Conservation (phyloP, 2,888 invertebrate genomes). For the Rhamnusium bicolor region DNA sequence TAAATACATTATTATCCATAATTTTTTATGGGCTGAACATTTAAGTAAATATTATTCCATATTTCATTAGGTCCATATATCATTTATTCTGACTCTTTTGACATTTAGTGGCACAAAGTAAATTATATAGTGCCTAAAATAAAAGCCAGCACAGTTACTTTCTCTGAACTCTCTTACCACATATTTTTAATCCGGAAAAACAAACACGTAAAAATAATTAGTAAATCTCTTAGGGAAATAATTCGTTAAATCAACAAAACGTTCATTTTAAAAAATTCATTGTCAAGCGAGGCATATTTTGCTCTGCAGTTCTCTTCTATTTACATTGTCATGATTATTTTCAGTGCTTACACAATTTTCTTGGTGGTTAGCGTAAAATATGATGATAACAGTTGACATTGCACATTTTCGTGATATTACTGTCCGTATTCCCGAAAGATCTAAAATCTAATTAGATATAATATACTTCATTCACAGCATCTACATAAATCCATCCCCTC, state of each 20-base stretch:
- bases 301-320: not conserved
- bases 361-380: constrained; percentile 25
- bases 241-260: constrained; percentile 3
- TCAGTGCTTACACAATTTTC: constrained; percentile 16
- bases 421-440: constrained; percentile 27
- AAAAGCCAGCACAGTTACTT: not conserved
- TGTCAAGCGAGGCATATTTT: not conserved
- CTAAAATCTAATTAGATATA: constrained; percentile 31
- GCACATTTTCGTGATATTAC: constrained; percentile 31
- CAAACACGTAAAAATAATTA: not conserved
- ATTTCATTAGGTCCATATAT: no score
- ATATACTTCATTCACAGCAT: constrained; percentile 7
- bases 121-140: not conserved
- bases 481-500: constrained; percentile 4
- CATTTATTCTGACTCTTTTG: no score
- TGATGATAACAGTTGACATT: constrained; percentile 34
- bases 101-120: not conserved
- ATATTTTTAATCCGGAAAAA: not conserved
- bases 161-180: not conserved
- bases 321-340: constrained; percentile 30
- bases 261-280: constrained; percentile 14
- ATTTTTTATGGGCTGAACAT: no score
- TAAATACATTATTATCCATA: no score
- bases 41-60: no score
- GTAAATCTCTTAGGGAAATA: not conserved